Evolutionary conservation across 1,140 invertebrate genomes (phyloP).

Genomic region (Solenopsis fugax): DNA sequence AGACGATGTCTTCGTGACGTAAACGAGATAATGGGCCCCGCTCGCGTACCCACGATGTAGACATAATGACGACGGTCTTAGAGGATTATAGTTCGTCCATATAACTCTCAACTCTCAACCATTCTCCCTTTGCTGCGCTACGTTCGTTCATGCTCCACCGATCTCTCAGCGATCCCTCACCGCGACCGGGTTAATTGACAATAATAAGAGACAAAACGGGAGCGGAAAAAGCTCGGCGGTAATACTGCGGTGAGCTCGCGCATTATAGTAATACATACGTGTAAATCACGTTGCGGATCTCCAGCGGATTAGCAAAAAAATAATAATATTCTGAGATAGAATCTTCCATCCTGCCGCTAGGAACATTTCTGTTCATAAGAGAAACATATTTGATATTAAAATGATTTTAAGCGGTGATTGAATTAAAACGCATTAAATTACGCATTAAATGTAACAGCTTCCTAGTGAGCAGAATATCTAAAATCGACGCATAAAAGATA

Average conservation of each 20-base stretch:
- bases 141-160: neutral
- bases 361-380: neutral
- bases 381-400: neutral
- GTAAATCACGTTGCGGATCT: conserved; percentile 16
- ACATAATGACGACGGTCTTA: conserved; percentile 82
- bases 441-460: no score
- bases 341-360: neutral
- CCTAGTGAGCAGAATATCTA: no score
- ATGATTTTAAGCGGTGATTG: neutral
- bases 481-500: no score
- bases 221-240: conserved; percentile 30
- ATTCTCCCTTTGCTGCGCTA: neutral
- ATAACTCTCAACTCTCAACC: conserved; percentile 62
- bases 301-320: neutral
- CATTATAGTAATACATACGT: neutral
- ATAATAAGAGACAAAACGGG: conserved; percentile 53
- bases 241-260: neutral
- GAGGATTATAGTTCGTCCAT: conserved; percentile 77
- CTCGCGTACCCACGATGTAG: conserved; percentile 80
- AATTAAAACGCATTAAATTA: neutral
- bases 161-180: conserved; percentile 41
- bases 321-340: neutral
- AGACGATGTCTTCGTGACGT: conserved; percentile 83
- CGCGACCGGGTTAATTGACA: conserved; percentile 56
- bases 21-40: conserved; percentile 82